Conservation (phyloP, 1,140 invertebrate genomes). For the Ostrea denselamellosa region DNA sequence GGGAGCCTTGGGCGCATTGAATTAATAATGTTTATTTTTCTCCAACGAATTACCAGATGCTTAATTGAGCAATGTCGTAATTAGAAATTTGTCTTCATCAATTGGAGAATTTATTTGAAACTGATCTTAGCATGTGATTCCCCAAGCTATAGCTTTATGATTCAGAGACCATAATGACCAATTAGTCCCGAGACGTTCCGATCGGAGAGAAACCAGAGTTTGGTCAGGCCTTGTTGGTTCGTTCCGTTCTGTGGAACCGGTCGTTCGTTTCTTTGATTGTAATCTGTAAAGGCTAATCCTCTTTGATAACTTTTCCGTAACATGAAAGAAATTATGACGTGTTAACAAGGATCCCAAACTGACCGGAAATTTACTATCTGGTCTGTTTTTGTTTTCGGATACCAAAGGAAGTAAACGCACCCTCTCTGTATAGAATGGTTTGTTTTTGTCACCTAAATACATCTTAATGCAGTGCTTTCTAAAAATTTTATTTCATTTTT, state of each 20-base stretch:
- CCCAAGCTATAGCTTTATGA: constrained; percentile 37
- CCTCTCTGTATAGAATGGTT: no score
- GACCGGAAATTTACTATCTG: constrained; percentile 6
- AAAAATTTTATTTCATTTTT: no score
- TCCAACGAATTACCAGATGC: constrained; percentile 22
- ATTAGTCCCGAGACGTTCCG: not conserved
- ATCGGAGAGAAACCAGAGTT: constrained; percentile 22
- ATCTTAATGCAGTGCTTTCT: no score
- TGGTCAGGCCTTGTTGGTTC: not conserved
- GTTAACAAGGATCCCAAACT: not conserved
- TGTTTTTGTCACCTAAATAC: no score
- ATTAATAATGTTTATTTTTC: constrained; percentile 31
- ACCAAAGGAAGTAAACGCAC: not conserved
- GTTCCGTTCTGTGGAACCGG: not conserved
- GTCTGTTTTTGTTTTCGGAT: not conserved
- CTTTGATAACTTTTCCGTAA: constrained; percentile 16
- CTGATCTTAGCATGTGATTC: not conserved
- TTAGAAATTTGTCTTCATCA: constrained; percentile 40
- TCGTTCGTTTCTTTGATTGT: constrained; percentile 7
- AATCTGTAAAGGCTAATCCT: not conserved
- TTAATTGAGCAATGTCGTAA: constrained; percentile 29
- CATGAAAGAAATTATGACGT: constrained; percentile 25
- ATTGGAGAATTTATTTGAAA: constrained; percentile 15
- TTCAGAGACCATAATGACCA: constrained; percentile 22
- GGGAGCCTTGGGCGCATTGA: not conserved